phyloP scores from a whole-genome alignment of 2,113 vertebrate genomes.

The Oncorhynchus kisutch region DNA sequence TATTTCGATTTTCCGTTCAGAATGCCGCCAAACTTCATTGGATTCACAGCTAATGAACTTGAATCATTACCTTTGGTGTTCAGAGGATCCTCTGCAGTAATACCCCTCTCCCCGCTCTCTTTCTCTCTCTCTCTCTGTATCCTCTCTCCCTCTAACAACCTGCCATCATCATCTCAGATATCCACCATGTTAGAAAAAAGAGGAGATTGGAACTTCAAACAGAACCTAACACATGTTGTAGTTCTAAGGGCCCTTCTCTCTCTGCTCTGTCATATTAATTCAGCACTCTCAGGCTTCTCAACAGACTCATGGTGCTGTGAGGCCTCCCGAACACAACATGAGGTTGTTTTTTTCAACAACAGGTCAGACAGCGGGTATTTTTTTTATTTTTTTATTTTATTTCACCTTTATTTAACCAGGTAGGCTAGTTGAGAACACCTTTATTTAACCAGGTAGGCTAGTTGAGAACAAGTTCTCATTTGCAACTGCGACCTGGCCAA shows the following conservation, averaged over 20 bases:
- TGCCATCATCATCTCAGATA: slow-evolving; percentile 5
- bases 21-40: not conserved
- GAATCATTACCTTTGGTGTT: not conserved
- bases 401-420: too few relatives aligned
- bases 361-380: too few relatives aligned
- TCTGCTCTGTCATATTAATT: not conserved
- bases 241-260: not conserved
- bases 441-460: too few relatives aligned
- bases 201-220: slow-evolving; percentile 16
- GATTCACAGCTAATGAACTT: not conserved
- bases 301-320: not conserved
- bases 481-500: too few relatives aligned
- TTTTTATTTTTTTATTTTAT: too few relatives aligned
- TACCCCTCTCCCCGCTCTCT: not conserved
- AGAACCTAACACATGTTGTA: not conserved
- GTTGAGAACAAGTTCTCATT: too few relatives aligned
- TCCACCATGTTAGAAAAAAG: slow-evolving; percentile 17
- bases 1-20: not conserved
- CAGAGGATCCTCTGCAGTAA: not conserved
- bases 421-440: too few relatives aligned
- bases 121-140: not conserved
- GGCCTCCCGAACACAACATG: too few relatives aligned
- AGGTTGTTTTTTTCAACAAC: too few relatives aligned
- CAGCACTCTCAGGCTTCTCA: not conserved
- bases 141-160: not conserved